A percentile compares a stretch with the other conserved stretches of the same genome.
Conservation (phyloP, 2,797 vertebrate species). For the Nannoperca obscura region DNA sequence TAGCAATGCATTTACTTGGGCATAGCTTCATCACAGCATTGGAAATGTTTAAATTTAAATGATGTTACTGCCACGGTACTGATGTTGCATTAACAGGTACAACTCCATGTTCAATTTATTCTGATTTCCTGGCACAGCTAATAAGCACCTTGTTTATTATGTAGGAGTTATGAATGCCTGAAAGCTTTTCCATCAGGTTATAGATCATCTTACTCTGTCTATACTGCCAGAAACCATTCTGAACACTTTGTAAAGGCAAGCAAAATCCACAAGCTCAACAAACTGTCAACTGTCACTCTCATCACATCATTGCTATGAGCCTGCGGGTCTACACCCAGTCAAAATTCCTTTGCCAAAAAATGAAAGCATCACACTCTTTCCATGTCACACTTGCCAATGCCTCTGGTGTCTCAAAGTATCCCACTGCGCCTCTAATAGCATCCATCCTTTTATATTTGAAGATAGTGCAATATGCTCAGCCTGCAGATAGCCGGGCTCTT, state of each 20-base stretch:
- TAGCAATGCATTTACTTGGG: conserved; percentile 10
- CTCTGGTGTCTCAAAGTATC: conserved; percentile 67
- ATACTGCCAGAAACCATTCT: conserved; percentile 8
- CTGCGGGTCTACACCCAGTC: conserved; percentile 44
- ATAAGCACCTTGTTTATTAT: not conserved
- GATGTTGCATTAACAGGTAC: not conserved
- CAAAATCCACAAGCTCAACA: conserved; percentile 52
- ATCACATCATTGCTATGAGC: conserved; percentile 52
- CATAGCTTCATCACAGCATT: not conserved
- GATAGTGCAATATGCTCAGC: conserved; percentile 59
- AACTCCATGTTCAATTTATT: not conserved
- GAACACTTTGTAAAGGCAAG: conserved; percentile 41
- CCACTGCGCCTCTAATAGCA: conserved; percentile 67
- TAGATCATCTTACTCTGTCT: not conserved
- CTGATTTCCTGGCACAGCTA: not conserved
- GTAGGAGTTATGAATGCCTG: not conserved
- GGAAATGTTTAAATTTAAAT: not conserved
- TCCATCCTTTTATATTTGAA: conserved; percentile 64
- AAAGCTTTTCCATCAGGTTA: conserved; percentile 8
- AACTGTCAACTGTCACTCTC: conserved; percentile 66
- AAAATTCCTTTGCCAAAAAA: conserved; percentile 52
- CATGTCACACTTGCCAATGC: conserved; percentile 64
- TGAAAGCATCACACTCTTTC: conserved; percentile 60
- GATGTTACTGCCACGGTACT: not conserved
- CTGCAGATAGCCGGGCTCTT: conserved; percentile 62